phyloP scores from a whole-genome alignment of 92 coral and sea anemone species.

The Palythoa caribaeorum region DNA sequence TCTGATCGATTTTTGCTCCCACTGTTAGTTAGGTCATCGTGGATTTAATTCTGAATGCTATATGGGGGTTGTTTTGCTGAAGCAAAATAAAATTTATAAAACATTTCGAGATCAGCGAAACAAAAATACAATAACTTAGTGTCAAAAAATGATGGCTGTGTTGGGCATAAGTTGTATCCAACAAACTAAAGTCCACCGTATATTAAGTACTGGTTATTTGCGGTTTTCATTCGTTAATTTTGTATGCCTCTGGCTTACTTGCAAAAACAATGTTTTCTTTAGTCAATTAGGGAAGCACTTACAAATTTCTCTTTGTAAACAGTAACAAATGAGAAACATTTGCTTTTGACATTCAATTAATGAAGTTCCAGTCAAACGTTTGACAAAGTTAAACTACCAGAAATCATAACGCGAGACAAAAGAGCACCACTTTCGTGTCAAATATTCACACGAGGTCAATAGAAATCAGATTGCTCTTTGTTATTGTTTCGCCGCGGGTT shows the following conservation, averaged over 20 bases:
- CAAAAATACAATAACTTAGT: background rate
- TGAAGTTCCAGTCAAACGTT: background rate
- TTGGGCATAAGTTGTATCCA: background rate
- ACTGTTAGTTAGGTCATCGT: background rate
- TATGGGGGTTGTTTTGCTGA: background rate
- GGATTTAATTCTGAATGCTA: background rate
- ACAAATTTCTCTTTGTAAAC: background rate
- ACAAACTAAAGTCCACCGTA: background rate
- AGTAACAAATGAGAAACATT: background rate
- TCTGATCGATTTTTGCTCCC: constrained; percentile 4
- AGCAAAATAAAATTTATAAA: background rate
- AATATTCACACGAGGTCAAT: background rate
- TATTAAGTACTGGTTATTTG: background rate
- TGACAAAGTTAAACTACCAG: background rate
- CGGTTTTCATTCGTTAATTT: background rate
- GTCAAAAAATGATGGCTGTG: background rate
- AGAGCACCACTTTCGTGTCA: background rate
- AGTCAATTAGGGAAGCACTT: background rate
- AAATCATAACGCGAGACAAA: background rate
- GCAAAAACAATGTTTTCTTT: background rate
- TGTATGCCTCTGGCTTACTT: background rate
- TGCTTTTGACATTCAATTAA: background rate
- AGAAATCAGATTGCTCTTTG: background rate
- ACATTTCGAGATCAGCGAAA: background rate
- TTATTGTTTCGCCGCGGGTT: background rate